Evolutionary conservation across 1,140 invertebrate species (phyloP).

Genomic region (Rhopalosiphum padi): DNA sequence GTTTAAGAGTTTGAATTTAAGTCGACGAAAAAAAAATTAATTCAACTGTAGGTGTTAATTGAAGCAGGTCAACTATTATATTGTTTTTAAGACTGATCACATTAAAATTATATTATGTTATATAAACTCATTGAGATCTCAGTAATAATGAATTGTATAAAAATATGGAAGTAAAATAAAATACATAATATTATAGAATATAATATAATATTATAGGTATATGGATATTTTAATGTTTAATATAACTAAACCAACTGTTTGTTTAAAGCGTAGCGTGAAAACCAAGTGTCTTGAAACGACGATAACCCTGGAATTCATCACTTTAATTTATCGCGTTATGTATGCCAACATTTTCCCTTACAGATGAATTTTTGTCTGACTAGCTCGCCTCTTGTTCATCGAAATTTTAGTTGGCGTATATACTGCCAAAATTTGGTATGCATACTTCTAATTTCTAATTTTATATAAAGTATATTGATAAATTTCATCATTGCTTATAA

Average conservation of each 20-base stretch:
- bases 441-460: not conserved
- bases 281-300: not conserved
- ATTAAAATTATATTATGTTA: slow-evolving; percentile 26
- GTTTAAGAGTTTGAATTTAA: slow-evolving; percentile 31
- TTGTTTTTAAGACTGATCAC: slow-evolving; percentile 53
- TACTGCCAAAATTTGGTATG: not conserved
- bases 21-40: not conserved
- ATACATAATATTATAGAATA: not conserved
- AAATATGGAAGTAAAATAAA: not conserved
- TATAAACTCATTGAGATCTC: slow-evolving; percentile 36
- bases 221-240: not conserved
- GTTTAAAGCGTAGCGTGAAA: not conserved
- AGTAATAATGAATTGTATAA: slow-evolving; percentile 33
- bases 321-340: not conserved
- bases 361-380: not conserved
- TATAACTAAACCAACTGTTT: slow-evolving; percentile 16
- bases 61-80: slow-evolving; percentile 31
- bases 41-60: slow-evolving; percentile 10
- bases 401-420: not conserved
- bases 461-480: not conserved
- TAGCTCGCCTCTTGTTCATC: not conserved
- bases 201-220: not conserved
- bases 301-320: not conserved
- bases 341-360: not conserved
- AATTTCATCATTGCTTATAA: not conserved